Percentiles rank a stretch among this genome's conserved stretches.
Conservation (phyloP, 2,113 vertebrate genomes). For the Pomatorhinus ruficollis region DNA sequence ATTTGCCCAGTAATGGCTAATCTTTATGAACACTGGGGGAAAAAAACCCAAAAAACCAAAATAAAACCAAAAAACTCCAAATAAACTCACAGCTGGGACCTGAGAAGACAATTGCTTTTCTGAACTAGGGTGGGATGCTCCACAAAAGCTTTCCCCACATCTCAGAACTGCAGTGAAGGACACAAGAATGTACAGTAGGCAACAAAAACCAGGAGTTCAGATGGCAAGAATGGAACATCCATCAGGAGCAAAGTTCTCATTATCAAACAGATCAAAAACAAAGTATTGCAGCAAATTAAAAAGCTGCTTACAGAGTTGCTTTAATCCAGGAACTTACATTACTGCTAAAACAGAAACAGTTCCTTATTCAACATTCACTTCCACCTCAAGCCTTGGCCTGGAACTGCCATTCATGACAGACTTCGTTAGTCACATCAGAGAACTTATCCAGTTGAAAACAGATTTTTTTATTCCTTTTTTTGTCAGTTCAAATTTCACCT, state of each 20-base stretch:
- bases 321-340: not conserved
- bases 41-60: not conserved
- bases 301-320: not conserved
- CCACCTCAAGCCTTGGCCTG: not conserved
- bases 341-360: not conserved
- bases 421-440: not conserved
- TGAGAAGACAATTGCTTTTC: not conserved
- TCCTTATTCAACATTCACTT: not conserved
- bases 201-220: not conserved
- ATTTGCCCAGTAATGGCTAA: not conserved
- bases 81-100: not conserved
- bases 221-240: not conserved
- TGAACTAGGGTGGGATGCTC: not conserved
- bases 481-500: not conserved
- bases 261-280: not conserved
- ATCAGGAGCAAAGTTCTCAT: not conserved
- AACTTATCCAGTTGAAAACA: not conserved
- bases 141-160: not conserved
- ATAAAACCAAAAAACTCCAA: not conserved
- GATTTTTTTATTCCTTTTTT: not conserved
- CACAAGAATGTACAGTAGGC: not conserved
- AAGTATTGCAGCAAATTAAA: not conserved
- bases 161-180: fast-evolving
- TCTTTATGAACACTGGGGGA: not conserved
- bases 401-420: not conserved